Evolutionary conservation across 2,797 vertebrate species (phyloP), one percentile per base, ranked within the genome.

Genomic region (Gobio occitaniae): DNA sequence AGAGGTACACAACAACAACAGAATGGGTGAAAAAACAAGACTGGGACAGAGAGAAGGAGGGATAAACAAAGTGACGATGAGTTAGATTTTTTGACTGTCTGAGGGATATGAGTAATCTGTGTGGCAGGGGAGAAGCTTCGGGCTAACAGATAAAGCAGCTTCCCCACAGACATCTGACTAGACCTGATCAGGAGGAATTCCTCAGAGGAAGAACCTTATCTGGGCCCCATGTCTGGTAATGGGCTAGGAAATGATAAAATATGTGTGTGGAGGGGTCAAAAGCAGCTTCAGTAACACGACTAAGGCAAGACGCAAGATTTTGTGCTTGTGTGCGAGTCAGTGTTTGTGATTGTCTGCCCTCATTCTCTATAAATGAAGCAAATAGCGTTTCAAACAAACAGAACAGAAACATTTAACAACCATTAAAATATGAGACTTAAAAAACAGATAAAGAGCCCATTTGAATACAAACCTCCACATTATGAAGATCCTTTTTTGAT

Each of bases 151-250:
- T 71, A 87, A 72, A 74, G 56, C 17, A 65, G 41, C 70, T 82
- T 75, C 79, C 75, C 48, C 29, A 61, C 10, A 82, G 78, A 78
- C 66, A 78, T 36, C 59, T 29, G 12, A 48, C 48, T 48, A 19
- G 16, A 36, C 29, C 69, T 63, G 77, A 83, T 63, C 48, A 69
- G 32, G 25, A 79, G 76, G 61, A 76, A 83, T 83, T 70, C 72
- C 69, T 83, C 54, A 1, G 52, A 86, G 76, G 71, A 88, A 83
- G 32, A 83, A 36, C 9, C 70, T 88, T 86, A 85, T 87, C 83
- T 71, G 71, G 72, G 25, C 78, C 66, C 38, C 44, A n/a, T 52
- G 74, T 52, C 65, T 87, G 79, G 68, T 82, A 85, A 66, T 85
- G 68, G 79, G 61, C 80, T 29, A 52, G 48, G 47, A 48, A 84